Conservation (phyloP, 2,888 invertebrate genomes). For the Tethea ocularis region DNA sequence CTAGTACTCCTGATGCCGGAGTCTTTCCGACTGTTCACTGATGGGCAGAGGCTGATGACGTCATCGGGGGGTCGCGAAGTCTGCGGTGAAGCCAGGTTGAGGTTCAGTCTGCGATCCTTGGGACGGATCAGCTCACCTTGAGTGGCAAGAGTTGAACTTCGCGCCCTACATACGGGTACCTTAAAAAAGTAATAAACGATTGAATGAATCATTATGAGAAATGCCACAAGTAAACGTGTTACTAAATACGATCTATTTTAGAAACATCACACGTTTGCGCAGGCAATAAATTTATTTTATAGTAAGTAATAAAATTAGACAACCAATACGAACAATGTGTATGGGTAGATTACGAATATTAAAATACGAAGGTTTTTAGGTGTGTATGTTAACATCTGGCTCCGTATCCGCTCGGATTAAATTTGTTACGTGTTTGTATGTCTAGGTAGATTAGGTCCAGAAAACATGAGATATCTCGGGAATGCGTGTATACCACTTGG, state of each 20-base stretch:
- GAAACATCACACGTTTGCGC: background rate
- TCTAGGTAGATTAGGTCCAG: too few relatives aligned
- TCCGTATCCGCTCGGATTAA: too few relatives aligned
- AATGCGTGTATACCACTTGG: too few relatives aligned
- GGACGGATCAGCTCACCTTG: constrained; percentile 67
- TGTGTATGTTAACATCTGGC: too few relatives aligned
- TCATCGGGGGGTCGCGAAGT: constrained; percentile 78
- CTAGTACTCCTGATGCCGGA: constrained; percentile 94
- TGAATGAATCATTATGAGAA: background rate
- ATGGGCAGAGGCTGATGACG: constrained; percentile 88
- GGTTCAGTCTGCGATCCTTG: constrained; percentile 70
- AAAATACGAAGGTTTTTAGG: too few relatives aligned
- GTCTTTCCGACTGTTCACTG: constrained; percentile 93
- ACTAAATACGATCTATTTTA: background rate
- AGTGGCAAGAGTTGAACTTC: constrained; percentile 76
- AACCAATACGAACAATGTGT: background rate
- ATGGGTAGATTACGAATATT: background rate
- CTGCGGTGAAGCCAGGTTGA: constrained; percentile 69
- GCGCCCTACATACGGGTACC: constrained; percentile 76
- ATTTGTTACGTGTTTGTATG: too few relatives aligned
- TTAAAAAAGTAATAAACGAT: constrained; percentile 32
- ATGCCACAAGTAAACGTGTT: background rate
- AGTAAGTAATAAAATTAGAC: background rate
- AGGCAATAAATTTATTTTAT: background rate
- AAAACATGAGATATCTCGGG: too few relatives aligned